A percentile compares a stretch with the other conserved stretches of the same genome.
These are phyloP conservation scores for Charaxes varanes DNA, from an alignment of 1,140 invertebrate genomes.

Conservation along the genomic window DNA sequence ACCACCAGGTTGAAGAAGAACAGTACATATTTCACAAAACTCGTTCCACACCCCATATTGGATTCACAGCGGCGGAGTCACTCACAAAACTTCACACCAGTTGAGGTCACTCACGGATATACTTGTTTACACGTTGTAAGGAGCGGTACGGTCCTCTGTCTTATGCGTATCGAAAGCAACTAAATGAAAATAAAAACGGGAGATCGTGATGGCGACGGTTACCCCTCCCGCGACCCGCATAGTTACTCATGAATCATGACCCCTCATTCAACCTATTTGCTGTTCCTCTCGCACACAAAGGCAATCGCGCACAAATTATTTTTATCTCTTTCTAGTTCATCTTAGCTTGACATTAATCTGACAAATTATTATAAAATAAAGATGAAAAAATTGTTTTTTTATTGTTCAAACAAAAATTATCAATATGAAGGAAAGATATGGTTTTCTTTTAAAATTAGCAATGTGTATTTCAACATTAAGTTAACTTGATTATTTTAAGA, in stretches of 20 bases:
- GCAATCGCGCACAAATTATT: slow-evolving; percentile 2
- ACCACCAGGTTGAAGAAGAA: slow-evolving; percentile 90
- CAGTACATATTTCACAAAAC: slow-evolving; percentile 87
- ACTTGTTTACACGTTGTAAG: slow-evolving; percentile 32
- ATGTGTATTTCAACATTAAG: too few species aligned
- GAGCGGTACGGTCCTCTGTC: slow-evolving; percentile 18
- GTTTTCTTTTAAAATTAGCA: too few species aligned
- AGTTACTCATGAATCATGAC: slow-evolving; percentile 49
- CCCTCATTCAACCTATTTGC: slow-evolving; percentile 54
- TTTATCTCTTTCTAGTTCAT: slow-evolving; percentile 31
- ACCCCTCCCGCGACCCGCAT: slow-evolving; percentile 28
- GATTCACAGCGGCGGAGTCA: slow-evolving; percentile 41
- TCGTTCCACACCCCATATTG: slow-evolving; percentile 81
- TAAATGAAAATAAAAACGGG: slow-evolving; percentile 52
- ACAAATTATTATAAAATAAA: too few species aligned
- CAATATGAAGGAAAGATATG: too few species aligned
- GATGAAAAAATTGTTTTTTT: too few species aligned
- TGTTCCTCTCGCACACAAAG: slow-evolving; percentile 33
- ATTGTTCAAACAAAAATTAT: too few species aligned
- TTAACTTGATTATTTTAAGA: too few species aligned
- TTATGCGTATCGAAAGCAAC: slow-evolving; percentile 42
- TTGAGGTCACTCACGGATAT: slow-evolving; percentile 53
- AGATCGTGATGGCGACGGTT: slow-evolving; percentile 56
- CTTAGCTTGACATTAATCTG: slow-evolving; percentile 24
- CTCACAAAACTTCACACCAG: slow-evolving; percentile 54